Evolutionary conservation across 2,797 vertebrate species (phyloP).

Genomic region (Phataginus tricuspis): DNA sequence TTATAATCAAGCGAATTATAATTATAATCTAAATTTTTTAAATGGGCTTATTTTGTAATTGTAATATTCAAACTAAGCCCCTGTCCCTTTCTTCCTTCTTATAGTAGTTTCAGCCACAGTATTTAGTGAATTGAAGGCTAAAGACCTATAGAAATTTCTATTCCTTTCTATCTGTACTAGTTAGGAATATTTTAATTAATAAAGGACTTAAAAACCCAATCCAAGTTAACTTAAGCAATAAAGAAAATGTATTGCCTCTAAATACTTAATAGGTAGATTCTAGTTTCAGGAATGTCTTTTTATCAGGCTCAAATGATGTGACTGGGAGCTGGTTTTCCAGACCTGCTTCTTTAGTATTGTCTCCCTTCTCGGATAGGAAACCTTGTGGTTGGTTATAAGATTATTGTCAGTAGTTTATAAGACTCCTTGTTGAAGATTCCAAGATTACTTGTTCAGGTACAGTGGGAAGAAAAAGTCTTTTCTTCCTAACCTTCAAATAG

Average conservation of each 20-base stretch:
- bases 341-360: background rate
- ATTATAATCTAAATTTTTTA: background rate
- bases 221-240: background rate
- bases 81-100: background rate
- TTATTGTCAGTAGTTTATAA: background rate
- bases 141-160: background rate
- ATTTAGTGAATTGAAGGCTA: background rate
- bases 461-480: background rate
- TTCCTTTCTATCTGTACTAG: background rate
- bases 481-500: background rate
- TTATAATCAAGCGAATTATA: background rate
- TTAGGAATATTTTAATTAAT: background rate
- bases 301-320: background rate
- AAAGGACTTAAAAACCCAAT: background rate
- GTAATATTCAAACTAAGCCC: background rate
- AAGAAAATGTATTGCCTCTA: background rate
- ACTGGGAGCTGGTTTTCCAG: background rate
- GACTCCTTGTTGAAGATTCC: background rate
- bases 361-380: background rate
- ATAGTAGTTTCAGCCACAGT: background rate
- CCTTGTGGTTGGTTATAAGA: slow-evolving; percentile 12
- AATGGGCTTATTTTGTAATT: background rate
- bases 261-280: background rate
- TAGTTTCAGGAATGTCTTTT: background rate
- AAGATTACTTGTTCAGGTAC: background rate